A percentile compares a stretch with the other conserved stretches of the same genome.
phyloP scores from a whole-genome alignment of 2,797 vertebrate genomes.

The Enteromius anoplus region DNA sequence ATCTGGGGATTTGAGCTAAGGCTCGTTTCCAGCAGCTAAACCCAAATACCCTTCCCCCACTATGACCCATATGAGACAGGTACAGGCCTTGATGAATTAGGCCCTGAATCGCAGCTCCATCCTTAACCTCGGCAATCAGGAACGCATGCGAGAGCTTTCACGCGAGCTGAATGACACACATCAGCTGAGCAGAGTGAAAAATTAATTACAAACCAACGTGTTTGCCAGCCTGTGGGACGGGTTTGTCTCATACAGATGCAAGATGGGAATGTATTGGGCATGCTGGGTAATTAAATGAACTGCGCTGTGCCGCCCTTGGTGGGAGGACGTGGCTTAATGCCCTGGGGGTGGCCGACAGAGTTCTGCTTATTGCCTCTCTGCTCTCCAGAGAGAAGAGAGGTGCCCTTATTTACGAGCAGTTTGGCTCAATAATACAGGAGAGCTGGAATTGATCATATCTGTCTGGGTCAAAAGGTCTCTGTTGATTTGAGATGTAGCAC shows the following conservation, averaged over 20 bases:
- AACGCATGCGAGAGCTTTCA: constrained; percentile 16
- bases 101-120: constrained; percentile 37
- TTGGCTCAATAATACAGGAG: constrained; percentile 36
- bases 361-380: constrained; percentile 39
- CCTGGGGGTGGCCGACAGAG: constrained; percentile 27
- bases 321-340: constrained; percentile 25
- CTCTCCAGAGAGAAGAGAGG: constrained; percentile 32
- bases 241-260: constrained; percentile 52
- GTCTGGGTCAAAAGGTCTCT: constrained; percentile 43
- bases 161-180: constrained; percentile 39
- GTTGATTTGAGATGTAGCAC: constrained; percentile 34
- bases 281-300: constrained; percentile 55
- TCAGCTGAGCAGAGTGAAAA: constrained; percentile 53
- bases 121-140: constrained; percentile 5
- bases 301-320: constrained; percentile 44
- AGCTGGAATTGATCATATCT: constrained; percentile 40
- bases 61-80: constrained; percentile 59
- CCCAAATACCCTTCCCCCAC: constrained; percentile 52
- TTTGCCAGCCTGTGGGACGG: constrained; percentile 37
- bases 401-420: constrained; percentile 19
- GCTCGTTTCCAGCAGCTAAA: constrained; percentile 46
- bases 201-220: constrained; percentile 53
- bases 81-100: constrained; percentile 58
- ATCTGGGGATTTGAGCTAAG: constrained; percentile 40
- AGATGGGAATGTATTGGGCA: constrained; percentile 25